Evolutionary conservation across 2,113 vertebrate species (phyloP).

Genomic region (Lanius collurio): DNA sequence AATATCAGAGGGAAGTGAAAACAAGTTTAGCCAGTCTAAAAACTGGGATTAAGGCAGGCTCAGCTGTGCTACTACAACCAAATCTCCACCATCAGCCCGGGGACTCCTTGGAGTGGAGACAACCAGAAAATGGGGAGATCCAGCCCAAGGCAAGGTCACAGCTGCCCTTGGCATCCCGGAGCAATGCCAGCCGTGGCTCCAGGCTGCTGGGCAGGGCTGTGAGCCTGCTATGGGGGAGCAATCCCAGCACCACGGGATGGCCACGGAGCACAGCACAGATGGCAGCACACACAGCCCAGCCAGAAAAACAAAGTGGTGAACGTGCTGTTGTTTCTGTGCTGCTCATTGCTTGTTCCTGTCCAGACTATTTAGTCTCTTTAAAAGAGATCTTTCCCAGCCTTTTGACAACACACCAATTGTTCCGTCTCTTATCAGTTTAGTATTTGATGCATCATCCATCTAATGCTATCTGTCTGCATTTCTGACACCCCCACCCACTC

Average conservation of each 20-base stretch:
- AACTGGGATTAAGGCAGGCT: neutral
- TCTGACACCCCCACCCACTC: neutral
- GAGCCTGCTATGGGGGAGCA: neutral
- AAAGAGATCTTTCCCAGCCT: neutral
- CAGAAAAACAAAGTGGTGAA: neutral
- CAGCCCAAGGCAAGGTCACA: neutral
- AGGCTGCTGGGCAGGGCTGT: neutral
- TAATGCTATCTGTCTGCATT: neutral
- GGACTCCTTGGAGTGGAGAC: neutral
- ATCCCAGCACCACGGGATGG: neutral
- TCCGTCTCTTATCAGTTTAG: neutral
- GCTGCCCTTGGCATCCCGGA: neutral
- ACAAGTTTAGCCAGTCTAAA: neutral
- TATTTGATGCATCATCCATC: neutral
- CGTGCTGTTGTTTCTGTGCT: neutral
- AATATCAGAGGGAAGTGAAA: neutral
- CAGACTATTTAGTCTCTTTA: conserved; percentile 21
- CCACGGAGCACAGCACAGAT: neutral
- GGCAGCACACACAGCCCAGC: neutral
- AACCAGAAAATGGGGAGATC: neutral
- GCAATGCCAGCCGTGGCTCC: neutral
- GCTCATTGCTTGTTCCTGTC: neutral
- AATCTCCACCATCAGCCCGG: rapidly evolving
- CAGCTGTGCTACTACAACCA: neutral
- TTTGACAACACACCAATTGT: neutral